Conservation (phyloP, 2,888 invertebrate genomes). For the Tupiocoris notatus region DNA sequence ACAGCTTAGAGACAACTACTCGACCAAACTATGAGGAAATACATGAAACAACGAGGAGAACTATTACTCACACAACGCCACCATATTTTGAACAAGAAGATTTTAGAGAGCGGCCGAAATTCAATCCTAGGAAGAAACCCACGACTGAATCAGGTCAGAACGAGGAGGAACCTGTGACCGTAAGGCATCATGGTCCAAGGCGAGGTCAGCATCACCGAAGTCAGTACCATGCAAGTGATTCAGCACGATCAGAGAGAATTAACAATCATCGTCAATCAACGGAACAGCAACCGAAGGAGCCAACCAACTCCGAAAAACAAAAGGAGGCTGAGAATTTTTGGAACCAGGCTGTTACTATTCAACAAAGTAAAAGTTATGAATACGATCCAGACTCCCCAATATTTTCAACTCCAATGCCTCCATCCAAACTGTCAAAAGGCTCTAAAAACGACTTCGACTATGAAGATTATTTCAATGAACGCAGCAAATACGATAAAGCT, state of each 20-base stretch:
- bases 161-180: slow-evolving; percentile 9
- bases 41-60: slow-evolving; percentile 13
- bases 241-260: background rate
- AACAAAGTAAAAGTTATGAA: slow-evolving; percentile 50
- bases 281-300: slow-evolving; percentile 11
- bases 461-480: slow-evolving; percentile 44
- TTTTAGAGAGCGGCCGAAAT: background rate
- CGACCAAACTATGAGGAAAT: slow-evolving; percentile 14
- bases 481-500: slow-evolving; percentile 30
- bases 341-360: slow-evolving; percentile 50
- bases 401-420: slow-evolving; percentile 28
- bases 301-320: slow-evolving; percentile 41
- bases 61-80: background rate
- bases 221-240: slow-evolving; percentile 7
- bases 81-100: background rate
- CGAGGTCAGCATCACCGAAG: slow-evolving; percentile 1
- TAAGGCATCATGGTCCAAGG: background rate
- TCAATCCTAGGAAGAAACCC: slow-evolving; percentile 1
- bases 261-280: slow-evolving; percentile 8
- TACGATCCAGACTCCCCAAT: slow-evolving; percentile 42
- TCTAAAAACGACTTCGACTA: slow-evolving; percentile 39
- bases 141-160: background rate
- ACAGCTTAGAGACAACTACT: background rate
- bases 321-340: slow-evolving; percentile 50
- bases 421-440: slow-evolving; percentile 3